phyloP scores from a whole-genome alignment of 1,140 invertebrate species.

The Neodiprion pinetum region DNA sequence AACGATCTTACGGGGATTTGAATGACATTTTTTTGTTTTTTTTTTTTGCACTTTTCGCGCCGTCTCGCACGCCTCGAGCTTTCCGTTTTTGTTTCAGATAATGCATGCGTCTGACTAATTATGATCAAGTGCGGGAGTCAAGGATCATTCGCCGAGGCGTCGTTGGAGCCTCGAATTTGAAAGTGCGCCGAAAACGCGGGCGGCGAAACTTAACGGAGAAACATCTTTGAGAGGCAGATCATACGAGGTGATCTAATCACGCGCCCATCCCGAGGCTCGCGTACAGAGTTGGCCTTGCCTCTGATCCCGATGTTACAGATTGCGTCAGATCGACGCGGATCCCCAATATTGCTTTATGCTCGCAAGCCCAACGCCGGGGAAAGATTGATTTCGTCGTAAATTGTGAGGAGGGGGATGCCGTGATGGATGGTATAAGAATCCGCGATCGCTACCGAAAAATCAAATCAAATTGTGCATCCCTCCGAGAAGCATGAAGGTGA shows the following conservation, averaged over 20 bases:
- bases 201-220: conserved; percentile 34
- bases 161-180: neutral
- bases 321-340: neutral
- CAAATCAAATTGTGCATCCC: too few species aligned
- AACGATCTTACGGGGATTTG: too few species aligned
- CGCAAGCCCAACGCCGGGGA: neutral
- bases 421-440: conserved; percentile 7
- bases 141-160: neutral
- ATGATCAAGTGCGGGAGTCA: too few species aligned
- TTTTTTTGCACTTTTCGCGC: too few species aligned
- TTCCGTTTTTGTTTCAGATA: too few species aligned
- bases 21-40: too few species aligned
- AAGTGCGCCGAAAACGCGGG: neutral
- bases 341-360: neutral
- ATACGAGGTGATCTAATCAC: neutral
- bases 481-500: too few species aligned
- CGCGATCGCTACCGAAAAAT: neutral
- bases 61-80: too few species aligned
- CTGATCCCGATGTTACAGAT: conserved; percentile 37
- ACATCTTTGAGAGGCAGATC: conserved; percentile 29
- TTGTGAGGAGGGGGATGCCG: neutral
- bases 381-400: conserved; percentile 1
- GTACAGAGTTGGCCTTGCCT: conserved; percentile 28
- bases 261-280: neutral
- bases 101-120: too few species aligned